phyloP scores from a whole-genome alignment of 1,140 invertebrate genomes.

The Gonioctena quinquepunctata region DNA sequence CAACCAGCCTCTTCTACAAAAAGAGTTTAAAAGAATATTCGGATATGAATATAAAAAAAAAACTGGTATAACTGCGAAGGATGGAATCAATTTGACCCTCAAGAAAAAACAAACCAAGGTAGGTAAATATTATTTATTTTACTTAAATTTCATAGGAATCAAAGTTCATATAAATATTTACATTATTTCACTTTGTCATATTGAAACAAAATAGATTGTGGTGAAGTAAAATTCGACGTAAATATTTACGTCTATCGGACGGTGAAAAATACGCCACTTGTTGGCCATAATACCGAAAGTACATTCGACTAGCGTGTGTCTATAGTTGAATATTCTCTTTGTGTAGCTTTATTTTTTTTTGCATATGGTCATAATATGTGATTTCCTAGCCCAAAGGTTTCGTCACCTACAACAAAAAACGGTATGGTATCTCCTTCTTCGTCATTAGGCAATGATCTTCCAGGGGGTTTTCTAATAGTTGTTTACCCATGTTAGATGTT shows the following conservation, averaged over 20 bases:
- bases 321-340: conserved; percentile 45
- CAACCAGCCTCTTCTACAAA: conserved; percentile 26
- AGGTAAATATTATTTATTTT: no score
- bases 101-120: conserved; percentile 32
- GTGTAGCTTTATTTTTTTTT: conserved; percentile 10
- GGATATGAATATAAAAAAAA: conserved; percentile 34
- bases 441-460: background rate
- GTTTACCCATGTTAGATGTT: background rate
- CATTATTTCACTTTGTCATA: no score
- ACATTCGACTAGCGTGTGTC: conserved; percentile 42
- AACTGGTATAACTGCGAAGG: conserved; percentile 26
- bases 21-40: conserved; percentile 37
- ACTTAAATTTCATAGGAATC: background rate
- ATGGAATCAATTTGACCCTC: conserved; percentile 30
- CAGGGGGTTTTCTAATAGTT: background rate
- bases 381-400: background rate
- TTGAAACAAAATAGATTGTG: no score
- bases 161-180: no score
- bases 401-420: background rate
- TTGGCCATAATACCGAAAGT: no score
- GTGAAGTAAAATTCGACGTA: no score
- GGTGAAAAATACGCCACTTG: no score
- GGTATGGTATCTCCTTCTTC: background rate
- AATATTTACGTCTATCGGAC: conserved; percentile 35
- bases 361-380: conserved; percentile 3